Percentiles rank a stretch among this genome's conserved stretches.
Evolutionary conservation across 2,113 vertebrate genomes (phyloP).

Genomic region (Mastomys natalensis): DNA sequence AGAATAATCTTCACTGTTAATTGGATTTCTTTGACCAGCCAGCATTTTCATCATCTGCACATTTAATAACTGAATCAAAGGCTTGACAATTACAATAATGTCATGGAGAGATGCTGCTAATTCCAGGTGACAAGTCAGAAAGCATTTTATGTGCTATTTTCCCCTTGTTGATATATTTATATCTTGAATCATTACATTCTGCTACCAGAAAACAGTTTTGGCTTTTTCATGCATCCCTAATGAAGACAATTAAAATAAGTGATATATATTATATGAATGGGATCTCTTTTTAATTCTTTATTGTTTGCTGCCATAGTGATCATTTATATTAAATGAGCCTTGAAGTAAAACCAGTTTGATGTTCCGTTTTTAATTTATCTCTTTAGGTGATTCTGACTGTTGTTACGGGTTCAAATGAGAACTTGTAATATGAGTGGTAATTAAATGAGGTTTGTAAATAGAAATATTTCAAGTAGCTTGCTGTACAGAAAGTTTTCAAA

Average conservation of each 20-base stretch:
- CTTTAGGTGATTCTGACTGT: constrained; percentile 72
- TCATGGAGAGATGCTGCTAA: constrained; percentile 69
- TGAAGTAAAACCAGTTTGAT: constrained; percentile 70
- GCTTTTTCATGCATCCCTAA: constrained; percentile 78
- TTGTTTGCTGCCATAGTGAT: constrained; percentile 79
- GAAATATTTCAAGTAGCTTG: constrained; percentile 10
- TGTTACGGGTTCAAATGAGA: constrained; percentile 28
- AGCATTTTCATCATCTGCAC: constrained; percentile 61
- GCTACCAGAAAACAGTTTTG: constrained; percentile 68
- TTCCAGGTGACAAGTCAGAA: constrained; percentile 73
- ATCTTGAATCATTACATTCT: constrained; percentile 78
- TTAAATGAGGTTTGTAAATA: constrained; percentile 15
- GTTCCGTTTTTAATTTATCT: constrained; percentile 80
- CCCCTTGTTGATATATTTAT: constrained; percentile 72
- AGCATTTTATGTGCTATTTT: constrained; percentile 62
- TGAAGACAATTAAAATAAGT: constrained; percentile 80
- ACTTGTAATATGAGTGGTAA: constrained; percentile 48
- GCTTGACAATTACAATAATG: constrained; percentile 55
- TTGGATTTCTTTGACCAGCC: constrained; percentile 56
- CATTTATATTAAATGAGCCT: constrained; percentile 80
- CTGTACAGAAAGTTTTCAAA: not conserved
- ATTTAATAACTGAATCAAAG: constrained; percentile 65
- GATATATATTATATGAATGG: constrained; percentile 62
- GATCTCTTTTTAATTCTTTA: constrained; percentile 79
- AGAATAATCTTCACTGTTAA: constrained; percentile 62